Evolutionary conservation across 1,140 invertebrate genomes (phyloP).

Genomic region (Musca vetustissima): DNA sequence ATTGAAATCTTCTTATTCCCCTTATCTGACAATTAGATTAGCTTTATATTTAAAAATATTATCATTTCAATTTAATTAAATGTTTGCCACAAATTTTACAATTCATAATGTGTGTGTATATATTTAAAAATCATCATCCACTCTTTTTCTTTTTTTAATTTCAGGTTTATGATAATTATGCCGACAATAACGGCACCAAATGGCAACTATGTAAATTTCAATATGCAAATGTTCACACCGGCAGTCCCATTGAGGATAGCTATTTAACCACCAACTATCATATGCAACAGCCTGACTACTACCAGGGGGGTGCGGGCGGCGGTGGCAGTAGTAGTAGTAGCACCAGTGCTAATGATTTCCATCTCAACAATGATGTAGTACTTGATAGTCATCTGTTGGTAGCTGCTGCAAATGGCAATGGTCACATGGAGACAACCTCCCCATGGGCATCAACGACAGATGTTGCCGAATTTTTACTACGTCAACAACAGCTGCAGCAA

Average conservation of each 20-base stretch:
- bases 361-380: no score
- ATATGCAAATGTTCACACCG: slow-evolving; percentile 19
- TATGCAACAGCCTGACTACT: neutral
- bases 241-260: slow-evolving; percentile 1
- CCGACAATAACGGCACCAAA: slow-evolving; percentile 65
- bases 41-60: no score
- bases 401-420: neutral
- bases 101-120: no score
- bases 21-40: no score
- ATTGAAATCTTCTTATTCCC: no score
- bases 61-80: no score
- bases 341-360: no score
- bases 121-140: no score
- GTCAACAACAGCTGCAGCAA: slow-evolving; percentile 3
- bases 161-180: slow-evolving; percentile 65
- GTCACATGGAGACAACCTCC: neutral
- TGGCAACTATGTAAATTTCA: slow-evolving; percentile 62
- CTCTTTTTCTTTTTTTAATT: no score
- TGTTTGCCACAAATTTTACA: no score
- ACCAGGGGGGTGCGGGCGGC: no score
- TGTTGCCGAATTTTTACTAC: slow-evolving; percentile 13
- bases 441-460: neutral
- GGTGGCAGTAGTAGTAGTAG: no score
- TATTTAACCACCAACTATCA: neutral
- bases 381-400: neutral